phyloP scores from a whole-genome alignment of 2,113 vertebrate genomes.

The Odobenus rosmarus region DNA sequence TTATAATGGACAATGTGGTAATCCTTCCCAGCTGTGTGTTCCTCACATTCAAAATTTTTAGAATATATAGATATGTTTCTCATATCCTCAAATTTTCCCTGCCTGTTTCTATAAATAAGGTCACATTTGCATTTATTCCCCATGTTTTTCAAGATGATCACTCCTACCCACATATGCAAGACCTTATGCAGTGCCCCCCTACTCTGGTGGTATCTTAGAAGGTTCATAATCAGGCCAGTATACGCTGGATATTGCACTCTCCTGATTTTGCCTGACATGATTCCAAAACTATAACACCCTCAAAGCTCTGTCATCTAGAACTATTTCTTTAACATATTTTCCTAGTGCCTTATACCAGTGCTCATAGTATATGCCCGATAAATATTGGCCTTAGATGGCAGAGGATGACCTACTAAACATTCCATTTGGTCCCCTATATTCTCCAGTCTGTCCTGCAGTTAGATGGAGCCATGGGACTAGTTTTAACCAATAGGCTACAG shows the following conservation, averaged over 20 bases:
- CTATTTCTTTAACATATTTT: background rate
- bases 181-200: background rate
- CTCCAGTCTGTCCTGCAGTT: background rate
- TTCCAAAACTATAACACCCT: background rate
- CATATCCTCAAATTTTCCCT: background rate
- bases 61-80: background rate
- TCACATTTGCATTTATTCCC: background rate
- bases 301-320: background rate
- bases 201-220: background rate
- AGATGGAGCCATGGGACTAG: background rate
- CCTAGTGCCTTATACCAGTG: background rate
- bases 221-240: background rate
- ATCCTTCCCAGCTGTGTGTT: background rate
- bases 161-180: background rate
- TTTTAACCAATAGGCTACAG: background rate
- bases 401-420: background rate
- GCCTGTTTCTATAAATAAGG: background rate
- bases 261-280: background rate
- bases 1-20: background rate
- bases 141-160: background rate
- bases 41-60: background rate
- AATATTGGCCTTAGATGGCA: background rate
- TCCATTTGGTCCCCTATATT: background rate
- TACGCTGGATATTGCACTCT: background rate
- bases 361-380: background rate